phyloP scores from a whole-genome alignment of 2,113 vertebrate species.

The Heteronetta atricapilla region DNA sequence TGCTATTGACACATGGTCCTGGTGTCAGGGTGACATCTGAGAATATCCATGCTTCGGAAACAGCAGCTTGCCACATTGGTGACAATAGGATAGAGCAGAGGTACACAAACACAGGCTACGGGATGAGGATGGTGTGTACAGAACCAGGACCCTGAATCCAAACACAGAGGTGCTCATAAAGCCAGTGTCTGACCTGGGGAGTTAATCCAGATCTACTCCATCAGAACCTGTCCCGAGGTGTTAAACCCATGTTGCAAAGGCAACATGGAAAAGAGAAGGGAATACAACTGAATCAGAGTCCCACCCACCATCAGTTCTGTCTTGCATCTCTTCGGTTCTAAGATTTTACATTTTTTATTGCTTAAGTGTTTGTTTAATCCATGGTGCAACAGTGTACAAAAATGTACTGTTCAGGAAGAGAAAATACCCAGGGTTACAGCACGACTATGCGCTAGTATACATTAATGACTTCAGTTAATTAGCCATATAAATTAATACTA shows the following conservation, averaged over 20 bases:
- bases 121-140: neutral
- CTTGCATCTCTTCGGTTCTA: neutral
- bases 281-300: neutral
- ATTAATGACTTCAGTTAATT: conserved; percentile 65
- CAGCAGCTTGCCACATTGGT: rapidly evolving
- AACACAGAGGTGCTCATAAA: neutral
- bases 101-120: neutral
- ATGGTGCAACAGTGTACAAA: neutral
- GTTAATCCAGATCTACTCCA: neutral
- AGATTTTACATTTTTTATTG: neutral
- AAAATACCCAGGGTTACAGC: neutral
- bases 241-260: neutral
- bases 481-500: conserved; percentile 71
- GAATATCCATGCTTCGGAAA: neutral
- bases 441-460: neutral
- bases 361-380: neutral
- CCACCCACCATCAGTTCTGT: too few relatives aligned
- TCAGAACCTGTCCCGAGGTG: neutral
- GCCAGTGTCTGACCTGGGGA: neutral
- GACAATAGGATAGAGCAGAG: neutral
- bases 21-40: neutral
- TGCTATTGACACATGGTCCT: neutral
- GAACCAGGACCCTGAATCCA: neutral
- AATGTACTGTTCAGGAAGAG: neutral
- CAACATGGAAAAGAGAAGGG: neutral